Conservation (phyloP, 2,888 invertebrate species). For the Chymomyza caudatula region DNA sequence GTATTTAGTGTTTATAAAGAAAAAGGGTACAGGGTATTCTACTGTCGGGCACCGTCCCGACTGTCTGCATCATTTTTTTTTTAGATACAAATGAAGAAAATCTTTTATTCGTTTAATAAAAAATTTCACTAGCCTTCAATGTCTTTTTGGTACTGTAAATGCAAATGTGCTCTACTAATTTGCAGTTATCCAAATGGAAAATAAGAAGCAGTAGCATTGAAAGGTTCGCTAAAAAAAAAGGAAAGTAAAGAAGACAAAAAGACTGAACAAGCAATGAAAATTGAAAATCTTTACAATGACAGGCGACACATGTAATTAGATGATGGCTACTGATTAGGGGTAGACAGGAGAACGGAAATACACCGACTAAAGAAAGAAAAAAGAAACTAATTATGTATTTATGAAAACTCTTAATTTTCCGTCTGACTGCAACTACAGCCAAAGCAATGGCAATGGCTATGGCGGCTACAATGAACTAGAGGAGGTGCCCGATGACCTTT, state of each 20-base stretch:
- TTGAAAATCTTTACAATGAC: conserved; percentile 12
- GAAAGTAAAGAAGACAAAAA: conserved; percentile 16
- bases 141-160: neutral
- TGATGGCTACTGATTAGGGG: neutral
- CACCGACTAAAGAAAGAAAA: neutral
- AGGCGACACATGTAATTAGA: neutral
- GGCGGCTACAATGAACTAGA: conserved; percentile 80
- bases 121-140: neutral
- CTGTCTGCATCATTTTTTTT: no score
- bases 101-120: neutral
- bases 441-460: conserved; percentile 62
- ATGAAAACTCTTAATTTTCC: conserved; percentile 54
- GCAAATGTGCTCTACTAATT: conserved; percentile 26
- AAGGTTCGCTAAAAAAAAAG: conserved; percentile 25
- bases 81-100: no score
- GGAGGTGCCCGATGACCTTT: conserved; percentile 87
- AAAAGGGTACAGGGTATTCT: no score
- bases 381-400: conserved; percentile 40
- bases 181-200: conserved; percentile 36
- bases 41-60: no score
- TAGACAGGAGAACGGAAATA: neutral
- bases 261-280: conserved; percentile 15
- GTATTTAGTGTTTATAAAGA: no score
- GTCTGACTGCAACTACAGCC: conserved; percentile 63
- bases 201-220: conserved; percentile 19